These are phyloP conservation scores for Eupleurogrammus muticus DNA, from an alignment of 2,797 vertebrate species.

Conservation along the genomic window DNA sequence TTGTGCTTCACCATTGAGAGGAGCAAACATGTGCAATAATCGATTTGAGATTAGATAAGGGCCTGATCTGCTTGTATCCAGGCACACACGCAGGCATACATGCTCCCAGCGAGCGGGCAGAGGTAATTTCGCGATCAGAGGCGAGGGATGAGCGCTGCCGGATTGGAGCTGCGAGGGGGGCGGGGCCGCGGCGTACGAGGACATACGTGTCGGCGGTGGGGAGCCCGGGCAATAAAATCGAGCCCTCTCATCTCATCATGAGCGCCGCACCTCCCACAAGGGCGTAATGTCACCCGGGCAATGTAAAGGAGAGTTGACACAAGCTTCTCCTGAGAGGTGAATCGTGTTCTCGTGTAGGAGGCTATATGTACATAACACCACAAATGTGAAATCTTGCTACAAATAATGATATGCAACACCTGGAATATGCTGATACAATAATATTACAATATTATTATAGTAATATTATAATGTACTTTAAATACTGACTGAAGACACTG, in stretches of 20 bases:
- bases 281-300: slow-evolving; percentile 20
- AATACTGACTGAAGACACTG: not conserved
- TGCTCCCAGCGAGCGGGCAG: slow-evolving; percentile 9
- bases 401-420: not conserved
- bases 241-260: slow-evolving; percentile 42
- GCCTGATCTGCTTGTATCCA: slow-evolving; percentile 11
- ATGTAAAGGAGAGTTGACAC: slow-evolving; percentile 31
- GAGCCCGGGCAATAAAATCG: slow-evolving; percentile 41
- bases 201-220: slow-evolving; percentile 21
- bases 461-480: not conserved
- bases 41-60: slow-evolving; percentile 38
- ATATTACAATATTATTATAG: too few relatives aligned
- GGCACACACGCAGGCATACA: not conserved
- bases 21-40: slow-evolving; percentile 20
- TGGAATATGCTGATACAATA: too few relatives aligned
- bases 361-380: slow-evolving; percentile 17
- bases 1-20: slow-evolving; percentile 18
- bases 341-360: slow-evolving; percentile 42
- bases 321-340: slow-evolving; percentile 30
- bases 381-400: slow-evolving; percentile 12
- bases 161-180: slow-evolving; percentile 6
- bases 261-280: slow-evolving; percentile 39
- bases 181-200: slow-evolving; percentile 1
- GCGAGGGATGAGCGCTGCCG: slow-evolving; percentile 17
- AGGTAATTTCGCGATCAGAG: slow-evolving; percentile 32